These are phyloP conservation scores for Cyphomyrus plagiostoma DNA, from an alignment of 2,113 vertebrate genomes.

Conservation along the genomic window DNA sequence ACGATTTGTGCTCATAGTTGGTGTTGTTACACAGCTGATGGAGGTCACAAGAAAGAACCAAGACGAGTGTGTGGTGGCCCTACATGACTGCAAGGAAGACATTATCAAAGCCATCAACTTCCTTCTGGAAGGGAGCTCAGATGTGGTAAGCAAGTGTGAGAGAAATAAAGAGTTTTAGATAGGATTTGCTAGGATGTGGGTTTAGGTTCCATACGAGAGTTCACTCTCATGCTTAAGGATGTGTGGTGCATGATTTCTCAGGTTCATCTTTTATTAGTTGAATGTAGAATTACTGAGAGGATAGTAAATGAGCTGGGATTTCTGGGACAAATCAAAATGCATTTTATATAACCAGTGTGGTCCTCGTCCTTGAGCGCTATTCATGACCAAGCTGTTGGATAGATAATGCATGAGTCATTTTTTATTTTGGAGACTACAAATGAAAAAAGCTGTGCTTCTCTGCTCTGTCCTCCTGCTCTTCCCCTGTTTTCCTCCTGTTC, in stretches of 20 bases:
- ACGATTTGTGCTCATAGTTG: background rate
- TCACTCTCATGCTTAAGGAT: background rate
- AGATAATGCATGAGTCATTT: background rate
- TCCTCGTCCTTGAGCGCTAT: background rate
- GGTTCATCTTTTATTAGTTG: background rate
- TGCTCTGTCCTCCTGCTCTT: background rate
- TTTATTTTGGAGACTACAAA: background rate
- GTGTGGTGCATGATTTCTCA: background rate
- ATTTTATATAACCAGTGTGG: background rate
- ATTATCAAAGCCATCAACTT: conserved; percentile 93
- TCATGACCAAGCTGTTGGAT: background rate
- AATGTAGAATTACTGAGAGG: background rate
- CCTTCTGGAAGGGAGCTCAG: conserved; percentile 83
- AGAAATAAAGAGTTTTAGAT: background rate
- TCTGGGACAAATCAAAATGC: background rate
- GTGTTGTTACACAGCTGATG: conserved; percentile 68
- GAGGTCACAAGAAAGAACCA: conserved; percentile 92
- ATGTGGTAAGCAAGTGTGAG: conserved; percentile 59
- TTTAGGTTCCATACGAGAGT: background rate
- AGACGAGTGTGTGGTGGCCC: conserved; percentile 87
- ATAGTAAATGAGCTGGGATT: background rate
- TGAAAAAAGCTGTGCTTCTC: background rate
- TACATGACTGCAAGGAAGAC: conserved; percentile 89
- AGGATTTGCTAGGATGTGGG: background rate
- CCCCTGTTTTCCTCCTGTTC: background rate